Percentiles rank a stretch among this genome's conserved stretches.
These are phyloP conservation scores for Merops nubicus DNA, from an alignment of 2,113 vertebrate genomes.

Conservation along the genomic window DNA sequence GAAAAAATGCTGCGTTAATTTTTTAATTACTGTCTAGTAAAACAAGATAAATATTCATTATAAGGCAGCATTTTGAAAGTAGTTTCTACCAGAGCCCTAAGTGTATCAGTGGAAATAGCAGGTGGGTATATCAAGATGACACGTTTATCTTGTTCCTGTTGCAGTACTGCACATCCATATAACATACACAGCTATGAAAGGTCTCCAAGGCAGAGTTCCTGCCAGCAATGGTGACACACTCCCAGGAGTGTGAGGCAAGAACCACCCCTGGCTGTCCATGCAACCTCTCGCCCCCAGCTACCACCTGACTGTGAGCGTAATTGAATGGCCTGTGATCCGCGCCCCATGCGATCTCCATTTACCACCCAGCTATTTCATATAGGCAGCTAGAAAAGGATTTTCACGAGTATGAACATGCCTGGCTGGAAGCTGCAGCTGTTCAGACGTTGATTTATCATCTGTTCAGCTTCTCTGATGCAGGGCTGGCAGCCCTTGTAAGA, in stretches of 20 bases:
- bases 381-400: constrained; percentile 8
- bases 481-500: neutral
- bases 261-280: fast-evolving
- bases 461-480: neutral
- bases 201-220: neutral
- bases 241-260: neutral
- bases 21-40: neutral
- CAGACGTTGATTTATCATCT: constrained; percentile 41
- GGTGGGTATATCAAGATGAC: neutral
- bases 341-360: neutral
- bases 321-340: fast-evolving
- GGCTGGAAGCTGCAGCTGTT: constrained; percentile 57
- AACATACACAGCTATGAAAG: neutral
- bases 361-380: neutral
- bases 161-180: neutral
- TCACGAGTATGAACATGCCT: neutral
- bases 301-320: neutral
- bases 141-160: neutral
- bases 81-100: neutral
- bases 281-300: neutral
- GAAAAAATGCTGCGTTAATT: neutral
- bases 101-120: neutral
- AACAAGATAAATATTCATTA: neutral
- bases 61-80: neutral
- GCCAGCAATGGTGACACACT: fast-evolving